Evolutionary conservation across 2,797 vertebrate species (phyloP).

Genomic region (Clarias laeviceps): DNA sequence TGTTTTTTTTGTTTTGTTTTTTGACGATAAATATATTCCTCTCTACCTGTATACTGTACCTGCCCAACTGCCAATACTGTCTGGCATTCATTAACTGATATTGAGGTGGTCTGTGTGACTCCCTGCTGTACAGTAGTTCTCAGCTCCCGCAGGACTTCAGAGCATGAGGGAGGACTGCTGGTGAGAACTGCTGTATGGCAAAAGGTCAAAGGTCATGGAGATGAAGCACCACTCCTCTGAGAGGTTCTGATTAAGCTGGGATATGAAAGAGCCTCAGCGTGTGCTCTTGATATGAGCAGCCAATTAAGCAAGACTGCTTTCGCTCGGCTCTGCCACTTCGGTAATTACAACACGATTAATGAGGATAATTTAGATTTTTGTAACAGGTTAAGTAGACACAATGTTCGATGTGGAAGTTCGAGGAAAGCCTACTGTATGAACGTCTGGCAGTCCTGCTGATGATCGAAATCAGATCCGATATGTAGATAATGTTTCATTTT

Average conservation of each 20-base stretch:
- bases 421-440: not conserved
- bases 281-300: constrained; percentile 39
- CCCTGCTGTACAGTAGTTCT: constrained; percentile 25
- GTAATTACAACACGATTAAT: constrained; percentile 66
- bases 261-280: constrained; percentile 53
- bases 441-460: constrained; percentile 8
- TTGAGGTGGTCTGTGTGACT: constrained; percentile 18
- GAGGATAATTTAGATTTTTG: constrained; percentile 63
- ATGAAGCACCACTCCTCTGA: constrained; percentile 54
- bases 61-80: not conserved
- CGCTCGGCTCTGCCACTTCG: constrained; percentile 39
- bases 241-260: constrained; percentile 52
- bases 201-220: constrained; percentile 56
- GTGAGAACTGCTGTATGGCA: constrained; percentile 48
- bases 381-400: constrained; percentile 55
- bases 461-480: constrained; percentile 2
- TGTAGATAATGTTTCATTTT: not conserved
- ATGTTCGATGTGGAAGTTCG: constrained; percentile 24
- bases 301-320: constrained; percentile 51
- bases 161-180: constrained; percentile 21
- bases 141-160: constrained; percentile 26
- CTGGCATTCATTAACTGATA: constrained; percentile 27
- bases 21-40: not conserved
- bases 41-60: not conserved
- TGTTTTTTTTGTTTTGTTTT: not conserved